phyloP scores from a whole-genome alignment of 2,113 vertebrate genomes.

The Macaca nemestrina region DNA sequence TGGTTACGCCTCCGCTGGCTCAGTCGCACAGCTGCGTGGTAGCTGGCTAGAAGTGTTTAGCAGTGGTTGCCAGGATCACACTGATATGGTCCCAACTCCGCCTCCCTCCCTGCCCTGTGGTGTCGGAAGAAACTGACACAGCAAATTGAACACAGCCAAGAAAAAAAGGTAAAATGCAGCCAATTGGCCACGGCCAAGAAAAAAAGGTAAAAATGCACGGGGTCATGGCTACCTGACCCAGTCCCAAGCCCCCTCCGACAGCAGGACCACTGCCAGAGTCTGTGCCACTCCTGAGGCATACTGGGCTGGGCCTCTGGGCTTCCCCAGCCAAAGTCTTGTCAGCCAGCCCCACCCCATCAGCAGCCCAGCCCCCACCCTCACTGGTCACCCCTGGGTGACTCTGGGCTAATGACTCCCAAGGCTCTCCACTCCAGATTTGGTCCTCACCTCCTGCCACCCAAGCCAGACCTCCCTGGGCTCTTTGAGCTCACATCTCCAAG shows the following conservation, averaged over 20 bases:
- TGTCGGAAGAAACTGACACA: slow-evolving; percentile 97
- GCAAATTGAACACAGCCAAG: slow-evolving; percentile 94
- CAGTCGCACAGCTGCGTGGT: neutral
- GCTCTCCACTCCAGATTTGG: neutral
- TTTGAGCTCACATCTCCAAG: neutral
- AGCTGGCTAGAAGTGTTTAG: slow-evolving; percentile 17
- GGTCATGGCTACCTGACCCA: neutral
- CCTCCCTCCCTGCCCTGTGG: slow-evolving; percentile 82
- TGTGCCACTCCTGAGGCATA: neutral
- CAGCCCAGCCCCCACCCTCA: slow-evolving; percentile 38
- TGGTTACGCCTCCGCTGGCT: slow-evolving; percentile 28
- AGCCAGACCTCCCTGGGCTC: neutral
- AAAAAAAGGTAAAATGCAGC: slow-evolving; percentile 53
- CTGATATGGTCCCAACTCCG: slow-evolving; percentile 81
- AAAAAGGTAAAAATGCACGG: slow-evolving; percentile 89
- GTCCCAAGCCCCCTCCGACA: neutral
- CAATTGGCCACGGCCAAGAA: no score
- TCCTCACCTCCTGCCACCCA: neutral
- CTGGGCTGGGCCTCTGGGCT: neutral
- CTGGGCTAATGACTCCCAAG: slow-evolving; percentile 16
- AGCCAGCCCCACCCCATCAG: slow-evolving; percentile 52
- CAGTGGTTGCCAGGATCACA: slow-evolving; percentile 69
- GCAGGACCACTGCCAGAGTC: neutral
- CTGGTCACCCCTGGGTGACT: slow-evolving; percentile 51
- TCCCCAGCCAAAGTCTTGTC: neutral